A percentile compares a stretch with the other conserved stretches of the same genome.
Conservation (phyloP, 2,797 vertebrate species). For the Manis javanica region DNA sequence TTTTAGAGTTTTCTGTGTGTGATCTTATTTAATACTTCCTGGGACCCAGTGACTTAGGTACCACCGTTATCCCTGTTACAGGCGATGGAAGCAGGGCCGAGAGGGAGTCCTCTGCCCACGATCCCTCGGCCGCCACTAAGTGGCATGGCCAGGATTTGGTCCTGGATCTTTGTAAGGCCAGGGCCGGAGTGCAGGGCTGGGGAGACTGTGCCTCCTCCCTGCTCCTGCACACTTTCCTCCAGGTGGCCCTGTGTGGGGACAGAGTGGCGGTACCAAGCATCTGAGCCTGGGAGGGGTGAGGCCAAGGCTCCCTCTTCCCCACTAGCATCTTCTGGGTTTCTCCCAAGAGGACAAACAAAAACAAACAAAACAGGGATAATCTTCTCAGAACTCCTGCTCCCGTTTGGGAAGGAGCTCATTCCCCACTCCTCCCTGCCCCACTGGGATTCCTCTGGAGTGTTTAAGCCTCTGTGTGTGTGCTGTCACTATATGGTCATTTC, state of each 20-base stretch:
- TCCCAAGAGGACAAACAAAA: not conserved
- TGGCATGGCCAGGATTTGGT: not conserved
- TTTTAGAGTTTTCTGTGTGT: slow-evolving; percentile 23
- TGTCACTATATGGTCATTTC: not conserved
- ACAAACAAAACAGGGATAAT: not conserved
- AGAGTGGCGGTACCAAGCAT: too few relatives aligned
- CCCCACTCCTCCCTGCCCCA: not conserved
- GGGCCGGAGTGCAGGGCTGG: not conserved
- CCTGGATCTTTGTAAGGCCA: not conserved
- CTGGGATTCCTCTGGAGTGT: not conserved
- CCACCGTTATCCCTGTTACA: not conserved
- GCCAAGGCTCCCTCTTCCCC: not conserved
- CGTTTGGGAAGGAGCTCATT: not conserved
- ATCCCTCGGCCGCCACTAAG: not conserved
- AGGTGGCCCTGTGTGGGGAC: accelerated
- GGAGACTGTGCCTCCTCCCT: not conserved
- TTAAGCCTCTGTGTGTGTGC: not conserved
- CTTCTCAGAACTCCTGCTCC: not conserved
- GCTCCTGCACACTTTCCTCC: not conserved
- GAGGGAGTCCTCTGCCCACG: not conserved
- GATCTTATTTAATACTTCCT: slow-evolving; percentile 12
- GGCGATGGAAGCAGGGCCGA: not conserved
- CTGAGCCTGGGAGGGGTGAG: not conserved
- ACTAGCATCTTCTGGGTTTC: not conserved
- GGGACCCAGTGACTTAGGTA: slow-evolving; percentile 24